phyloP scores from a whole-genome alignment of 2,888 invertebrate genomes.

The Catocala fraxini region DNA sequence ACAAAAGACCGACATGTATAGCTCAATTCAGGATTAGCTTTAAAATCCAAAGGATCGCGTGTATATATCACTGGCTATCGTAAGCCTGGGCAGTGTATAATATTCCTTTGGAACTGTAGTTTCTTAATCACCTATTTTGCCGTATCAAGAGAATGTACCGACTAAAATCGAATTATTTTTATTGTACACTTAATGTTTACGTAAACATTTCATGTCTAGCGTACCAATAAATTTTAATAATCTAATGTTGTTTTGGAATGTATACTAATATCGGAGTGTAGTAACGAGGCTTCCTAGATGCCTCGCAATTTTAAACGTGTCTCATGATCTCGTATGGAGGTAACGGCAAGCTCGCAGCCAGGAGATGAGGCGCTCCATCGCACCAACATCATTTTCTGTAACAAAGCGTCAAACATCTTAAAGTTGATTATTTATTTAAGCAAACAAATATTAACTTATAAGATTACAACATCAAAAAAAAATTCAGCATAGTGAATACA shows the following conservation, averaged over 20 bases:
- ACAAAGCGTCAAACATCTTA: conserved; percentile 35
- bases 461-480: too few species aligned
- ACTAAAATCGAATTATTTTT: conserved; percentile 21
- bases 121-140: conserved; percentile 19
- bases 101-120: conserved; percentile 50
- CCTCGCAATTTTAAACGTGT: conserved; percentile 20
- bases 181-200: conserved; percentile 22
- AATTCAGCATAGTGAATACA: too few species aligned
- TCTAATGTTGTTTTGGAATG: conserved; percentile 56
- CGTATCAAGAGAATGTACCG: conserved; percentile 15
- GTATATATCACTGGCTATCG: conserved; percentile 63
- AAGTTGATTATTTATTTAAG: background rate
- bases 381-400: conserved; percentile 40
- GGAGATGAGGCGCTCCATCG: conserved; percentile 22
- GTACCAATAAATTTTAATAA: conserved; percentile 23
- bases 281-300: conserved; percentile 22
- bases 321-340: conserved; percentile 28
- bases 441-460: too few species aligned
- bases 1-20: conserved; percentile 34
- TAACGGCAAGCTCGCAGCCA: conserved; percentile 53
- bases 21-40: conserved; percentile 8
- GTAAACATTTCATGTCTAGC: conserved; percentile 42
- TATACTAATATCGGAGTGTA: conserved; percentile 57
- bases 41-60: conserved; percentile 8
- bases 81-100: conserved; percentile 64